Base-by-base conservation (phyloP, 2,888 invertebrate species). In the Marasmarcha lunaedactyla region DNA sequence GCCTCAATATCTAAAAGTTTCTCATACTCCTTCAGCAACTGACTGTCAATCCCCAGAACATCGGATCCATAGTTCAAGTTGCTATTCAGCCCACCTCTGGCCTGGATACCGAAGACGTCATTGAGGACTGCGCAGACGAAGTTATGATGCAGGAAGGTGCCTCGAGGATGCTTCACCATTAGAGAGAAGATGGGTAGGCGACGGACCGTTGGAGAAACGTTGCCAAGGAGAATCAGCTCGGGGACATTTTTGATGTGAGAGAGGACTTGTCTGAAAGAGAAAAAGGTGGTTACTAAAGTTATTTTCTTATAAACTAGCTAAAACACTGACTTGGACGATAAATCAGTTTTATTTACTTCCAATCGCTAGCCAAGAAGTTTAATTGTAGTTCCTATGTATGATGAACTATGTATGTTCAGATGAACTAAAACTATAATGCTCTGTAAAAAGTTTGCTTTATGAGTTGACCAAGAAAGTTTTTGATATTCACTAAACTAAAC, bases 21-120 rank as follows among this genome's bases (percentile, higher is more conserved):
- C 56, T 94, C 93, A 65, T 92, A 93, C 52, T 90, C 88, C 49
- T 86, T 86, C 5, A 94, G 88, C 12, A 93, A 79, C 48, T 89
- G 86, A 47, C 89, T 89, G 54, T 92, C 90, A 45, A 96, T 94
- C 9, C 95, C 95, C 41, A 96, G 79, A 12, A 95, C 78, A 69
- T 93, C 92, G 67, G 93, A 90, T 2, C 93, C 93, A 60, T 95
- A 95, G 40, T 92, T 90, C 39, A 93, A 89, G 36, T 94, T 92
- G 68, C 94, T 94, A 11, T 90, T 89, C 54, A 91, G 87, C 0
- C 92, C 93, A 0, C 92, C 90, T 45, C 92, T 84, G 0, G 91
- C 91, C 71, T 95, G 95, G 40, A 97, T 93, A 0, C 96, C 96
- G 64, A 95, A 96, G 15, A 97, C 89, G 59, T 97, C 95, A 60